Evolutionary conservation across 2,888 invertebrate species (phyloP).

Genomic region (Oligia strigilis): DNA sequence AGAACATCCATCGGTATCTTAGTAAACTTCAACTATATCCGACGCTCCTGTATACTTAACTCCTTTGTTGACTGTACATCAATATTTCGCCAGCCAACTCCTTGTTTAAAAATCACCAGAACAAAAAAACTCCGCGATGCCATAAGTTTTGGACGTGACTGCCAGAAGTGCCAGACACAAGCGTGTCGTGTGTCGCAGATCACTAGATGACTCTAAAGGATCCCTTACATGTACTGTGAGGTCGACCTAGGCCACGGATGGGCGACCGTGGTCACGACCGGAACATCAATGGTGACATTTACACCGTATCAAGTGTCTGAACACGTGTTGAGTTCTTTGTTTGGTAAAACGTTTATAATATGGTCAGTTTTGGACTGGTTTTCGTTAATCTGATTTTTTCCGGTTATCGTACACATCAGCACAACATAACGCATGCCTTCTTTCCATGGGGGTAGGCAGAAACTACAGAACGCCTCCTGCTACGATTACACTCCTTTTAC

Average conservation of each 20-base stretch:
- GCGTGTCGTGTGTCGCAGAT: constrained; percentile 30
- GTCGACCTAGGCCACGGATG: constrained; percentile 50
- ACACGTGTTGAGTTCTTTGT: constrained; percentile 48
- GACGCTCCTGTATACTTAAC: too few relatives aligned
- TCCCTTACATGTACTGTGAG: constrained; percentile 44
- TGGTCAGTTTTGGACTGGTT: constrained; percentile 24
- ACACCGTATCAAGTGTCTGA: constrained; percentile 50
- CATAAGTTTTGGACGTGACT: constrained; percentile 3
- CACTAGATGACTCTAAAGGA: constrained; percentile 39
- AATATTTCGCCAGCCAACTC: not conserved
- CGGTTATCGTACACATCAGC: not conserved
- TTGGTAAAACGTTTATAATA: constrained; percentile 9
- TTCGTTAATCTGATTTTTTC: not conserved
- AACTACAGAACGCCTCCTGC: too few relatives aligned
- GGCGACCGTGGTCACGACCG: constrained; percentile 40
- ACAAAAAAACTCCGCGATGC: not conserved
- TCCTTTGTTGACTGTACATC: too few relatives aligned
- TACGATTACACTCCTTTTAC: too few relatives aligned
- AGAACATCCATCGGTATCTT: too few relatives aligned
- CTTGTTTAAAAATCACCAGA: not conserved
- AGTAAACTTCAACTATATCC: too few relatives aligned
- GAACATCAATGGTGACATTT: constrained; percentile 48
- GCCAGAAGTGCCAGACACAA: constrained; percentile 27
- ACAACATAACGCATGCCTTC: not conserved
- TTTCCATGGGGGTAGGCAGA: not conserved